Evolutionary conservation across 2,797 vertebrate species (phyloP), one percentile per base, ranked within the genome.

Genomic region (Gobio occitaniae): DNA sequence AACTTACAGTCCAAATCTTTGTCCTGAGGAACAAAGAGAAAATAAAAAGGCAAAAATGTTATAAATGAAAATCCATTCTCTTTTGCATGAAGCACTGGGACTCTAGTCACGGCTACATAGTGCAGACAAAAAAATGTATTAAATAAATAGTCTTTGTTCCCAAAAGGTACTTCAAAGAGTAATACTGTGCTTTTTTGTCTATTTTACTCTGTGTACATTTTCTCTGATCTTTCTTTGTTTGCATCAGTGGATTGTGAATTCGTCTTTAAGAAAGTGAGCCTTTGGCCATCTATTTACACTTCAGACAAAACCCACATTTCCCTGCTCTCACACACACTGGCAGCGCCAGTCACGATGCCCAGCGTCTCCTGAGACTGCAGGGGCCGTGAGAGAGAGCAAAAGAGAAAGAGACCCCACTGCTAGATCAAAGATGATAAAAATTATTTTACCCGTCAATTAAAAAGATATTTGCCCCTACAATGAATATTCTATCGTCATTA

Each of bases 1-100:
- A 98, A 95, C 91, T 94, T 96, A 78, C 79, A 96, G 89, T 97
- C 95, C 86, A 97, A 93, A 85, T 97, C 97, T 90, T 91, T 90
- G 66, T 96, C 95, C 96, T 97, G 91, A 89, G 93, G 93, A 7
- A 92, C 44, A 89, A 80, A 38, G 21, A 74, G 7, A 59, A 32
- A 32, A 21, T 32, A 6, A 71, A 78, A 44, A 47, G 54, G 41
- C n/a, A 79, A 59, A 47, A 70, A 71, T 54, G 17, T 29, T 56
- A n/a, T 25, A 44, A 50, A 78, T 78, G 16, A 47, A 82, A 48
- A 82, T 75, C 19, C 36, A 44, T 61, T 69, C 5, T 76, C 3
- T 76, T 83, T 41, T 68, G 21, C 16, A 66, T 66, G 59, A 66
- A 19, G 32, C 71, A 66, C 21, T 38, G 47, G 61, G 70, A 65